These are phyloP conservation scores for Myripristis murdjan DNA, from an alignment of 2,797 vertebrate genomes.

Conservation along the genomic window DNA sequence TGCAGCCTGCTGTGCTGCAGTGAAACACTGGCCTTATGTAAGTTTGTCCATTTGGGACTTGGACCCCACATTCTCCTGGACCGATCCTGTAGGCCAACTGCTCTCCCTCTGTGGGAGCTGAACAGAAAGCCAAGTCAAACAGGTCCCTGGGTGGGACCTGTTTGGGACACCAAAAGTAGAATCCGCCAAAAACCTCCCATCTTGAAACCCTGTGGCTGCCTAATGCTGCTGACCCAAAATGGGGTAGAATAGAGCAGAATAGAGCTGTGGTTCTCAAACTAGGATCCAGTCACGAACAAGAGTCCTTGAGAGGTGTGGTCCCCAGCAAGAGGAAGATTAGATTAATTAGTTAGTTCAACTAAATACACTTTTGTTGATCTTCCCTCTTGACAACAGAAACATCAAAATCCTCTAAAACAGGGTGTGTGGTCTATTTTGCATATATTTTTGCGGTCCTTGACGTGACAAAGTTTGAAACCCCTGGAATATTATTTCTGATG, in stretches of 20 bases:
- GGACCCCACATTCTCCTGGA: conserved; percentile 62
- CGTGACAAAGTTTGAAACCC: too few species aligned
- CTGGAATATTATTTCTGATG: too few species aligned
- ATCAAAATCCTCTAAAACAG: too few species aligned
- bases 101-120: conserved; percentile 55
- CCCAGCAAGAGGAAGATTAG: too few species aligned
- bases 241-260: conserved; percentile 33
- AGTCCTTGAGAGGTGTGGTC: too few species aligned
- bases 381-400: too few species aligned
- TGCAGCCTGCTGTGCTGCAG: conserved; percentile 17
- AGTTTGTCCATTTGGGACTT: conserved; percentile 44
- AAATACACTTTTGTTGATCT: too few species aligned
- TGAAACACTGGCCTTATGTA: conserved; percentile 48
- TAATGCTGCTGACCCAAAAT: conserved; percentile 21
- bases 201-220: conserved; percentile 19
- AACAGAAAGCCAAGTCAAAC: conserved; percentile 63
- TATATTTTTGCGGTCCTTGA: too few species aligned
- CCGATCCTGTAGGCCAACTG: conserved; percentile 51
- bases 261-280: too few species aligned
- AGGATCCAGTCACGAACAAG: too few species aligned
- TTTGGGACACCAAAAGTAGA: conserved; percentile 49
- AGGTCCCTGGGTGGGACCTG: conserved; percentile 49
- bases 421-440: too few species aligned
- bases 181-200: conserved; percentile 63
- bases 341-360: too few species aligned